A percentile compares a stretch with the other conserved stretches of the same genome.
Conservation (phyloP, 2,113 vertebrate species). For the Plectropomus leopardus region DNA sequence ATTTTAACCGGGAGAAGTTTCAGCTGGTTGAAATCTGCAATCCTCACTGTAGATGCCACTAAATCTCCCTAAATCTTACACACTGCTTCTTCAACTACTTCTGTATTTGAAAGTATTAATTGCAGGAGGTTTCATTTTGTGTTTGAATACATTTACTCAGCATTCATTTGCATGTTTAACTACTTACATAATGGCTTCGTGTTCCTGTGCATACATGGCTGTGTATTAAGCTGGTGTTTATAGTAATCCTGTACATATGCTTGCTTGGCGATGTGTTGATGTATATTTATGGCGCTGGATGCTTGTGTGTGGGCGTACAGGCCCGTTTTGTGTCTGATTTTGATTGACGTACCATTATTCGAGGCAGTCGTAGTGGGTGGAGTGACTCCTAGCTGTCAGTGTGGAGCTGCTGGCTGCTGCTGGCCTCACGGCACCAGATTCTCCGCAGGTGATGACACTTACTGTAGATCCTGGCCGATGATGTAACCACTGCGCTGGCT, state of each 20-base stretch:
- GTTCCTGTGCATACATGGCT: constrained; percentile 15
- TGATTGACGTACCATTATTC: neutral
- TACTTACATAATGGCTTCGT: neutral
- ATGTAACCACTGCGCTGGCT: constrained; percentile 42
- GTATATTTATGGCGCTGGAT: constrained; percentile 21
- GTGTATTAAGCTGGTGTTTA: constrained; percentile 14
- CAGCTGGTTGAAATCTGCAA: no score
- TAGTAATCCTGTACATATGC: constrained; percentile 44
- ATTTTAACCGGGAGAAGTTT: no score
- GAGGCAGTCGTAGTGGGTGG: constrained; percentile 3
- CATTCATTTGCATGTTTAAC: neutral
- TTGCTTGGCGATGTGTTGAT: constrained; percentile 9
- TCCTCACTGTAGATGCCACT: no score
- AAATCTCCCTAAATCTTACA: no score
- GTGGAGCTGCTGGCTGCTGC: constrained; percentile 20
- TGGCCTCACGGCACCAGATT: constrained; percentile 14
- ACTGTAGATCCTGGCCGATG: constrained; percentile 35
- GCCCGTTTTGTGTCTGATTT: constrained; percentile 40
- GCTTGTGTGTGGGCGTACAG: neutral
- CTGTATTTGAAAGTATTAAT: neutral
- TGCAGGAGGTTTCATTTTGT: neutral
- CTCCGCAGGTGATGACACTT: constrained; percentile 50
- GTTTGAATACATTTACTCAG: neutral
- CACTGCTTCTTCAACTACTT: neutral
- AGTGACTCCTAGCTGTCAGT: constrained; percentile 7